phyloP scores from a whole-genome alignment of 2,888 invertebrate genomes.

The Torymus aiolomorphi region DNA sequence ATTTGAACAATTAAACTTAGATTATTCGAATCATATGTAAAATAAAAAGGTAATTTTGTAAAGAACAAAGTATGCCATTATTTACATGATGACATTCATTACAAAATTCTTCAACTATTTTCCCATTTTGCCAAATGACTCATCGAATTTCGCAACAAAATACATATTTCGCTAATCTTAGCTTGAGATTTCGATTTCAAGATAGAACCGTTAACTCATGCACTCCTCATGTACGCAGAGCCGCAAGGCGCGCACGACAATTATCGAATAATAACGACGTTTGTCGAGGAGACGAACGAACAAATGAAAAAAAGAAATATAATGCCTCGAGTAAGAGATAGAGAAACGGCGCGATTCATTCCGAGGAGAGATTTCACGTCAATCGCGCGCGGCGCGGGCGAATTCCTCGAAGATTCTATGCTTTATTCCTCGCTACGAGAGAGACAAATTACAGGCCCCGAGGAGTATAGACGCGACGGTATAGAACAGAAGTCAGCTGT shows the following conservation, averaged over 20 bases:
- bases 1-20: too few relatives aligned
- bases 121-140: too few relatives aligned
- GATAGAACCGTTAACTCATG: neutral
- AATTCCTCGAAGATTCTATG: slow-evolving; percentile 34
- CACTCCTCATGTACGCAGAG: neutral
- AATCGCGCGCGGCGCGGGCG: slow-evolving; percentile 6
- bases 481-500: neutral
- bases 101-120: too few relatives aligned
- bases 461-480: neutral
- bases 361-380: slow-evolving; percentile 19
- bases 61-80: too few relatives aligned
- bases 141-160: neutral
- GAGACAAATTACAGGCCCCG: slow-evolving; percentile 33
- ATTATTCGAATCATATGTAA: too few relatives aligned
- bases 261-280: slow-evolving; percentile 34
- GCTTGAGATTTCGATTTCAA: slow-evolving; percentile 3
- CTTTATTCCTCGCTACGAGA: neutral
- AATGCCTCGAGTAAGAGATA: neutral
- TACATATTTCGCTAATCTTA: neutral
- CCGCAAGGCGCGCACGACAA: neutral
- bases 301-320: neutral
- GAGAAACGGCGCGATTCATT: slow-evolving; percentile 1
- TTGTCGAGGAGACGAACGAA: neutral
- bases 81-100: too few relatives aligned
- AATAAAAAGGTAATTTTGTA: too few relatives aligned